Base-by-base conservation (phyloP, 2,797 vertebrate genomes). In the Schizopygopsis pylzovi region DNA sequence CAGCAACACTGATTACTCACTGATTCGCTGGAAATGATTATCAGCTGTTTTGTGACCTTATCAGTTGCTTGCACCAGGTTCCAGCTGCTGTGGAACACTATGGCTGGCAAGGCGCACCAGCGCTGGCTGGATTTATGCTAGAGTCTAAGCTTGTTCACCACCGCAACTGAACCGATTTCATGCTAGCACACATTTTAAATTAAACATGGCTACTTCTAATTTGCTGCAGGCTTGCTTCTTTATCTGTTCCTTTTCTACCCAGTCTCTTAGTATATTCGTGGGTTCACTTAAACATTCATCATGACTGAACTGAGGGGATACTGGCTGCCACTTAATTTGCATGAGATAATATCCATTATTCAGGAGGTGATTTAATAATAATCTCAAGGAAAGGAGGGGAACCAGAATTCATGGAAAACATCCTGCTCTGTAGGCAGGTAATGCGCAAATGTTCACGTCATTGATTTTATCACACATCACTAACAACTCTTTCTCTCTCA, bases 261-360 rank as follows among this genome's bases (percentile, higher is more conserved):
- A 83, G 88, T 85, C 87, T 89, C 86, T 76, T 3, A 73, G 81
- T 92, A 87, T 75, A 73, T 33, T 78, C n/a, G n/a, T 76, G 86
- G 90, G 87, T 93, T 93, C 91, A 81, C 91, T 93, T 93, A 93
- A 93, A 94, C 93, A 94, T 94, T 93, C 91, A 94, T 90, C 86
- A 90, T 89, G 89, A 91, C 88, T 90, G 87, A 93, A 93, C 90
- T 92, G 89, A 79, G 65, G 88, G 91, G 92, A 92, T 91, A 92
- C 89, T 84, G 88, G 84, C 54, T 90, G 92, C 92, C 91, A 92
- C 89, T 87, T 93, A 91, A 93, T 94, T 94, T 93, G 93, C 91
- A 88, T 90, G 91, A 88, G 91, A 92, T 92, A 87, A 88, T 90
- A 91, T 93, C 92, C 90, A 93, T 94, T 94, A 93, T 93, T 94